phyloP scores from a whole-genome alignment of 1,140 invertebrate genomes.

The Brachionus plicatilis region DNA sequence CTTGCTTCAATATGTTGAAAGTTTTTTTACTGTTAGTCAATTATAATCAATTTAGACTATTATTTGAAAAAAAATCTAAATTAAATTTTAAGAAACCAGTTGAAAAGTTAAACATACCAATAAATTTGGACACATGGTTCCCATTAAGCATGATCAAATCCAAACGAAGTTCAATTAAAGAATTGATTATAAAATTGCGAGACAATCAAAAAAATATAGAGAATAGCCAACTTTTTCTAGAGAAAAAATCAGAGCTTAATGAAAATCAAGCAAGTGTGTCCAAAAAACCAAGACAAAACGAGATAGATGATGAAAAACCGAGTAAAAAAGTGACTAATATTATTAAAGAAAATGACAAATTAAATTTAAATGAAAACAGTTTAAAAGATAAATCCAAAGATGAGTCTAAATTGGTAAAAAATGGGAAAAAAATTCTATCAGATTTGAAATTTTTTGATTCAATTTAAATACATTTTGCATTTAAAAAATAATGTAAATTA shows the following conservation, averaged over 20 bases:
- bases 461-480: neutral
- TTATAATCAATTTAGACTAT: neutral
- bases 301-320: neutral
- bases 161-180: neutral
- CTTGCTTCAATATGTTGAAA: constrained; percentile 88
- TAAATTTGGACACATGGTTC: constrained; percentile 12
- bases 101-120: neutral
- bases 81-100: constrained; percentile 4
- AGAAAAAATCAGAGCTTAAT: neutral
- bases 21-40: constrained; percentile 69
- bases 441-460: neutral
- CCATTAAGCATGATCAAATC: neutral
- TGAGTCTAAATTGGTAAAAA: neutral
- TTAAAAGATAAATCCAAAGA: neutral
- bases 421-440: neutral
- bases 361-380: neutral
- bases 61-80: neutral
- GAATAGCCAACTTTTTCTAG: neutral
- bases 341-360: neutral
- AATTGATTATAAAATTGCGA: neutral
- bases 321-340: neutral
- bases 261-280: neutral
- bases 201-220: neutral
- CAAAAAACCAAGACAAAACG: neutral
- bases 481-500: neutral